Conservation (phyloP, 1,140 invertebrate species). For the Drosophila pseudoobscura region DNA sequence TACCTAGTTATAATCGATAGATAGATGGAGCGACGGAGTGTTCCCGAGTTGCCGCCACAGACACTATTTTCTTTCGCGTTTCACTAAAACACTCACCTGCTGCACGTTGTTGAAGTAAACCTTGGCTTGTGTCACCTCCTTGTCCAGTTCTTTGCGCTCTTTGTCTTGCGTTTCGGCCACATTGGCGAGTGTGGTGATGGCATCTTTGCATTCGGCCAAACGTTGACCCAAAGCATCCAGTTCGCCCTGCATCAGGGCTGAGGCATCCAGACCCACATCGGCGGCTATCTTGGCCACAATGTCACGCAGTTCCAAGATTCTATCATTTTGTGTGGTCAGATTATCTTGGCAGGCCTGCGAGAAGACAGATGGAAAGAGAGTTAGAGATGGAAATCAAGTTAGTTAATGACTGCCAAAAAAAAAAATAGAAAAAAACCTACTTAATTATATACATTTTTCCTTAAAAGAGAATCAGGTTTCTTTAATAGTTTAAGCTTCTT, state of each 20-base stretch:
- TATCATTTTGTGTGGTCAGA: conserved; percentile 88
- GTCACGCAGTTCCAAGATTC: conserved; percentile 88
- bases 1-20: conserved; percentile 58
- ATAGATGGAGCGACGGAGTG: not conserved
- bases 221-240: conserved; percentile 90
- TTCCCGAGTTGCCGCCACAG: not conserved
- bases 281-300: conserved; percentile 90
- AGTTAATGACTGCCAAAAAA: conserved; percentile 32
- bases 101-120: conserved; percentile 87
- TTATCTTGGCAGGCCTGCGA: conserved; percentile 89
- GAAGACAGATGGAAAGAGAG: conserved; percentile 3
- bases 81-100: conserved; percentile 84
- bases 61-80: conserved; percentile 18
- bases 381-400: conserved; percentile 11
- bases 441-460: conserved; percentile 15
- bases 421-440: not conserved
- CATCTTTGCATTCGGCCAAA: conserved; percentile 90
- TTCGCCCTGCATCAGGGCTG: conserved; percentile 88
- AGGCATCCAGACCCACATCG: conserved; percentile 89
- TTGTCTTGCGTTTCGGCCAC: conserved; percentile 88
- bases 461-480: conserved; percentile 1
- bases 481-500: not conserved
- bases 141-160: conserved; percentile 84
- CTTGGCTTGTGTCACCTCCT: conserved; percentile 86
- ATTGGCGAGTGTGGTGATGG: conserved; percentile 89